These are phyloP conservation scores for Schlechtendalia chinensis DNA, from an alignment of 1,140 invertebrate species.

Conservation along the genomic window DNA sequence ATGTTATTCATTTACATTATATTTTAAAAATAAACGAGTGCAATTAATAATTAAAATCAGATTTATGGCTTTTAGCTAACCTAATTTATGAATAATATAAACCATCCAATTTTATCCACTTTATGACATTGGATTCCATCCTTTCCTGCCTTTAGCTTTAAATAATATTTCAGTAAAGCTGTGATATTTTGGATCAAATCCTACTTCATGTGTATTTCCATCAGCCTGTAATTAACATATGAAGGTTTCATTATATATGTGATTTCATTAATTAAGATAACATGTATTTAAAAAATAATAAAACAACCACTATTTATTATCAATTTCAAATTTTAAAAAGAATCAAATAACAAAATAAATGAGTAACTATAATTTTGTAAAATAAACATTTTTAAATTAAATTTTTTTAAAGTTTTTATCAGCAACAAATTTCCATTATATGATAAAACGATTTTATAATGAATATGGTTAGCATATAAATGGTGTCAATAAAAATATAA, in stretches of 20 bases:
- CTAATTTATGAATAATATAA: slow-evolving; percentile 13
- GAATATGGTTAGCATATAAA: no score
- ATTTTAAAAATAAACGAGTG: neutral
- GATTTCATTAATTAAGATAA: neutral
- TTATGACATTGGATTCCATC: slow-evolving; percentile 8
- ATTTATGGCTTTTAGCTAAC: neutral
- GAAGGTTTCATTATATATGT: neutral
- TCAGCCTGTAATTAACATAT: slow-evolving; percentile 18
- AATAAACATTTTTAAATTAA: no score
- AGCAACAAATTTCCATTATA: no score
- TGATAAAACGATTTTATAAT: no score
- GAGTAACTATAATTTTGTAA: no score
- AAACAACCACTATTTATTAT: no score
- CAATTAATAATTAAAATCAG: neutral
- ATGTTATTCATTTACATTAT: neutral
- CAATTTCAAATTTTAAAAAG: no score
- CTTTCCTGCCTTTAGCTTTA: neutral
- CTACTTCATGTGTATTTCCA: slow-evolving; percentile 28
- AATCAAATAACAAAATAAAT: no score
- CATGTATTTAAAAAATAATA: no score
- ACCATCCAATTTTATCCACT: no score
- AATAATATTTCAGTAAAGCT: slow-evolving; percentile 25
- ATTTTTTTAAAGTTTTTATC: no score
- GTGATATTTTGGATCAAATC: slow-evolving; percentile 37
- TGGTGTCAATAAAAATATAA: neutral